phyloP scores from a whole-genome alignment of 2,797 vertebrate genomes.

The Ateles fusciceps region DNA sequence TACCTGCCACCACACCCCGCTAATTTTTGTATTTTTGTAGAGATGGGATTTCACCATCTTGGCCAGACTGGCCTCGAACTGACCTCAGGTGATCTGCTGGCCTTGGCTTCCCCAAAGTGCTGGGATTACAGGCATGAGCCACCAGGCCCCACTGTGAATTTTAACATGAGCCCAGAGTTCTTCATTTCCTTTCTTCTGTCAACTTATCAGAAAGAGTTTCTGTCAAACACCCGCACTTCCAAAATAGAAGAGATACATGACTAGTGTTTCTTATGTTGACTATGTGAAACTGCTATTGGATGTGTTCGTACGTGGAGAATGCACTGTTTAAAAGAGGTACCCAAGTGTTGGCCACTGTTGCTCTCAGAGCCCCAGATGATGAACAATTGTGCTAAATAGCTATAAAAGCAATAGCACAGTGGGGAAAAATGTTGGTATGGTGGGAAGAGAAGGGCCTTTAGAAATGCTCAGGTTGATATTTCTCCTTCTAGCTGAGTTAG shows the following conservation, averaged over 20 bases:
- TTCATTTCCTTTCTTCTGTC: neutral
- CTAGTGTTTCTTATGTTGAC: neutral
- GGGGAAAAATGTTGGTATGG: accelerated
- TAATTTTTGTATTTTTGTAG: neutral
- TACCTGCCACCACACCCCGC: accelerated
- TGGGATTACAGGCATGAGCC: neutral
- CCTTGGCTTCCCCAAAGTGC: neutral
- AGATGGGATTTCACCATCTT: neutral
- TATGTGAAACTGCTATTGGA: neutral
- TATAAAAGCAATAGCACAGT: neutral
- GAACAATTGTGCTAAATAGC: neutral
- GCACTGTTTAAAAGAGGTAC: neutral
- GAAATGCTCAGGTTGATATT: neutral
- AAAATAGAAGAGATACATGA: neutral
- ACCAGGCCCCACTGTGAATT: accelerated
- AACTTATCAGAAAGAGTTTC: neutral
- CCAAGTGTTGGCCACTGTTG: neutral
- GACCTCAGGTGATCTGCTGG: neutral
- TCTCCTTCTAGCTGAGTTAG: neutral
- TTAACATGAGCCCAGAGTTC: neutral
- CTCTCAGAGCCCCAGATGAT: neutral
- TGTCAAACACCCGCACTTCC: neutral
- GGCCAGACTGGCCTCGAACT: neutral
- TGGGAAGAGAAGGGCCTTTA: neutral
- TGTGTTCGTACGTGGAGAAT: neutral